Base-by-base conservation (phyloP, 2,797 vertebrate genomes). In the Knipowitschia caucasica region DNA sequence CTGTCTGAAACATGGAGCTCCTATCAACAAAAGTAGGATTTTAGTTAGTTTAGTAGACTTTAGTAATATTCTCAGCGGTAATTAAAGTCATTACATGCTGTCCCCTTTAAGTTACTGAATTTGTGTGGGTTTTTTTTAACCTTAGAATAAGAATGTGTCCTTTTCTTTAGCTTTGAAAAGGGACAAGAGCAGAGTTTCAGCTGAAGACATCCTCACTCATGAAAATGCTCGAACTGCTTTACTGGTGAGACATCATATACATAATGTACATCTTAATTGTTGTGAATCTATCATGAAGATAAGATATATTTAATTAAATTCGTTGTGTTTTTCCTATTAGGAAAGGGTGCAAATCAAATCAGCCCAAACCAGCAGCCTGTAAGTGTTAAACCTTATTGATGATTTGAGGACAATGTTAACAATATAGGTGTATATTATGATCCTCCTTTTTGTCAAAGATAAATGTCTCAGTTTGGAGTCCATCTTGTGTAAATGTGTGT, bases 331-430 rank as follows among this genome's bases (percentile, higher is more conserved):
- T 52, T 71, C 75, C 59, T n/a, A 84, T n/a, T 82, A 98, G 95
- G 93, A 95, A 75, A 92, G 92, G 90, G 84, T 92, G 69, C 94
- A 93, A 85, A 91, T 92, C 56, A 94, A 93, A 85, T 91, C 93
- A 23, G 88, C 91, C 52, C 94, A 91, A 73, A 85, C 89, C 56
- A 92, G 84, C 73, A 91, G 84, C 85, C 89, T 93, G 95, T 98
- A 87, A 94, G 95, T 95, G 75, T 77, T 42, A 6, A 21, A 2
- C 45, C n/a, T 39, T 4, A 36, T n/a, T n/a, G n/a, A n/a, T n/a
- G n/a, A n/a, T n/a, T n/a, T n/a, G n/a, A n/a, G n/a, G n/a, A n/a
- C n/a, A n/a, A n/a, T n/a, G n/a, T n/a, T n/a, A n/a, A n/a, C n/a
- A n/a, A n/a, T n/a, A n/a, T n/a, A n/a, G n/a, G n/a, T n/a, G n/a